phyloP scores from a whole-genome alignment of 2,797 vertebrate species.

The Hippopotamyrus pictus region DNA sequence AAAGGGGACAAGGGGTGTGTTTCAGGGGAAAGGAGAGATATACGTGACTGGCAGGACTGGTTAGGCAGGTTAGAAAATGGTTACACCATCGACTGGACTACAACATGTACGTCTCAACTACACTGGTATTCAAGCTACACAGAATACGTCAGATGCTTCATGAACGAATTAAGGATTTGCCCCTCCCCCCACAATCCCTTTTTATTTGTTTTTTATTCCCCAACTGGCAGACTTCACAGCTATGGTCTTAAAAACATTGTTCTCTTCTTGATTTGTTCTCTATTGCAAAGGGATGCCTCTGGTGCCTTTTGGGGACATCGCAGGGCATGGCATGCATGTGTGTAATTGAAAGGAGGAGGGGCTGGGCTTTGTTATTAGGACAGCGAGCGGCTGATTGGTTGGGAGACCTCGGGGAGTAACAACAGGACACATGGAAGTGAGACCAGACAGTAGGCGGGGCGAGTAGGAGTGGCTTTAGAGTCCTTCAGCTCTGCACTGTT shows the following conservation, averaged over 20 bases:
- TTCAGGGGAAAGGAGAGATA: neutral
- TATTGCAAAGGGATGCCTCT: slow-evolving; percentile 61
- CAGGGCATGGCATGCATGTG: slow-evolving; percentile 67
- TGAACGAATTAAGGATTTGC: slow-evolving; percentile 48
- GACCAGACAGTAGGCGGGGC: slow-evolving; percentile 46
- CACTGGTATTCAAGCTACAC: slow-evolving; percentile 74
- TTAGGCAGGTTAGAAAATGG: slow-evolving; percentile 55
- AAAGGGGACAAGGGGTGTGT: neutral
- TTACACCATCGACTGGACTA: slow-evolving; percentile 77
- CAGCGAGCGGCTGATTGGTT: slow-evolving; percentile 56
- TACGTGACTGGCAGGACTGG: slow-evolving; percentile 40
- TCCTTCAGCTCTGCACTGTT: slow-evolving; percentile 89
- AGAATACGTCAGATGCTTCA: slow-evolving; percentile 67
- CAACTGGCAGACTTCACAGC: slow-evolving; percentile 69
- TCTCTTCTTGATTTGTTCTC: slow-evolving; percentile 43
- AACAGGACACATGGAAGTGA: slow-evolving; percentile 50
- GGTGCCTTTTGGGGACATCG: slow-evolving; percentile 28
- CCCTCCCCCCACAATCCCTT: slow-evolving; percentile 22
- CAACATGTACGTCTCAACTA: slow-evolving; percentile 85
- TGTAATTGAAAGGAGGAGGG: slow-evolving; percentile 22
- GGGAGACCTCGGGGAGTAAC: slow-evolving; percentile 68
- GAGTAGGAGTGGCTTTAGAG: slow-evolving; percentile 40
- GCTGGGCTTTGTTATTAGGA: slow-evolving; percentile 33
- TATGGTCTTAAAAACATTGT: slow-evolving; percentile 73
- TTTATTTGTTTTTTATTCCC: slow-evolving; percentile 26